These are phyloP conservation scores for Synchiropus splendidus DNA, from an alignment of 2,113 vertebrate genomes.

Conservation along the genomic window DNA sequence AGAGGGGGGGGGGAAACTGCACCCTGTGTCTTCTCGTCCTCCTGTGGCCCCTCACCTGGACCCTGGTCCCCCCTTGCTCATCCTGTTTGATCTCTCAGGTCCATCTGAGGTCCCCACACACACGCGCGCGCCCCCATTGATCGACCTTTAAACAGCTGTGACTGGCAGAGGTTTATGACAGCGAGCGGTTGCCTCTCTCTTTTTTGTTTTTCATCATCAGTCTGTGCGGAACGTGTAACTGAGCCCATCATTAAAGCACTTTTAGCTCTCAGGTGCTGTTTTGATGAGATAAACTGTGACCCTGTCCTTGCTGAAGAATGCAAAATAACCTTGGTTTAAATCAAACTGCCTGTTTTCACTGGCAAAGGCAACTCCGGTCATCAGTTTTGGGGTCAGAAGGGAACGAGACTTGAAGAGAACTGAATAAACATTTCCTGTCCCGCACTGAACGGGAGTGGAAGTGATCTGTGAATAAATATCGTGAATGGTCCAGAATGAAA, in stretches of 20 bases:
- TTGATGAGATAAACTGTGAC: slow-evolving; percentile 53
- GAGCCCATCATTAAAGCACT: neutral
- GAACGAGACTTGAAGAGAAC: slow-evolving; percentile 44
- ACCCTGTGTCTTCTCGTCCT: slow-evolving; percentile 14
- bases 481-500: too few relatives aligned
- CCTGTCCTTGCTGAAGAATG: slow-evolving; percentile 73
- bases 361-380: slow-evolving; percentile 47
- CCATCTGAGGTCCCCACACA: slow-evolving; percentile 81
- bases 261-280: slow-evolving; percentile 58
- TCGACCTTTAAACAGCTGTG: slow-evolving; percentile 77
- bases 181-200: slow-evolving; percentile 63
- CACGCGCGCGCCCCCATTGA: slow-evolving; percentile 23
- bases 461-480: too few relatives aligned
- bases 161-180: slow-evolving; percentile 84
- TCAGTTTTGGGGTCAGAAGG: slow-evolving; percentile 68
- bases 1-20: slow-evolving; percentile 33
- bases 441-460: neutral
- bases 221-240: neutral
- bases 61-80: slow-evolving; percentile 18
- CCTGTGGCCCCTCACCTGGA: slow-evolving; percentile 82
- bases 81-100: slow-evolving; percentile 93
- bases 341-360: slow-evolving; percentile 80
- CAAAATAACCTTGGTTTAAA: slow-evolving; percentile 85
- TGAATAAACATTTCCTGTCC: neutral
- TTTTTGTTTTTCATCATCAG: slow-evolving; percentile 2